Base-by-base conservation (phyloP, 37 sponge, comb jelly and placozoan genomes). In the Beroe ovata region DNA sequence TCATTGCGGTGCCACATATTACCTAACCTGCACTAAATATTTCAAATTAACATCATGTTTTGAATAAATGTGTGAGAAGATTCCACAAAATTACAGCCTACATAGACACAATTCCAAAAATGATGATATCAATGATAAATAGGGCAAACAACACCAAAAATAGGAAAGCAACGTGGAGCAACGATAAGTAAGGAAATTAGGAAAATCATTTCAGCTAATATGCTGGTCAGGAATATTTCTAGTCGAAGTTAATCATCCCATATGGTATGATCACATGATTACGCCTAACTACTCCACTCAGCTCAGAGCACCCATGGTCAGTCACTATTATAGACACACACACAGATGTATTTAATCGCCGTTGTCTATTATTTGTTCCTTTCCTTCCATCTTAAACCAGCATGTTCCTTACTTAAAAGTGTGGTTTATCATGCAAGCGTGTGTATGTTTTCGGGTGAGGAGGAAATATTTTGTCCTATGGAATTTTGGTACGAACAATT, bases 181-280 rank as follows among this genome's bases (percentile, higher is more conserved):
- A 37, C 33, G 36, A 26, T 26, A 26, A 25, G 16, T 29, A 8
- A 66, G 32, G 69, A 66, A 66, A 66, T 66, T 66, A 66, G 69
- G 69, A 66, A 66, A 66, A 66, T 66, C 69, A 66, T 30, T 66
- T 66, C 35, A 66, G 25, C 35, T 66, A 66, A 66, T 66, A 66
- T 66, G 35, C 8, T 34, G 30, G 69, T 66, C 69, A 66, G 35
- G 69, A 29, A 66, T 66, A 66, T 66, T 66, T 66, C 69, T 29
- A 66, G 69, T 34, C 69, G 34, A 66, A 66, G 32, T 66, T 34
- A 26, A 66, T 30, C 33, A 25, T 66, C 69, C 34, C 69, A 66
- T 66, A 66, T 33, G 69, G 69, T 32, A 66, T 66, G 1, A 66
- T 66, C 69, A 66, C 69, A 66, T 66, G 69, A 66, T 66, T 66